These are phyloP conservation scores for Acleris holmiana DNA, from an alignment of 2,888 invertebrate species.

Conservation along the genomic window DNA sequence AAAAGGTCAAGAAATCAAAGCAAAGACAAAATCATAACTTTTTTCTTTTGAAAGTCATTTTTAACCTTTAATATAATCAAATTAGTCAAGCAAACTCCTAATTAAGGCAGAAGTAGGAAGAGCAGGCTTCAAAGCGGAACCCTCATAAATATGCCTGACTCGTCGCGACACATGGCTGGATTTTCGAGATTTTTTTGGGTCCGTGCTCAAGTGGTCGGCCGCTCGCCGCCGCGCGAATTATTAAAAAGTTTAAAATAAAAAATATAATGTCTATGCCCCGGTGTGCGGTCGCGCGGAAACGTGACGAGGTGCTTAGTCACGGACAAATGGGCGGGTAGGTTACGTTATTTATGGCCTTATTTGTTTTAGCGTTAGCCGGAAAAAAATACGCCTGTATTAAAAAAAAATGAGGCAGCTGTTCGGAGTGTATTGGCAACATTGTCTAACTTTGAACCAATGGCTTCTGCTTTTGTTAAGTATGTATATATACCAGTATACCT, in stretches of 20 bases:
- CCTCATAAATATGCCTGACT: conserved; percentile 55
- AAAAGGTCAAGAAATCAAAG: too few relatives aligned
- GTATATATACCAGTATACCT: too few relatives aligned
- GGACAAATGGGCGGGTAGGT: conserved; percentile 50
- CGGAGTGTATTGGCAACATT: too few relatives aligned
- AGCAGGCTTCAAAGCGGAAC: conserved; percentile 56
- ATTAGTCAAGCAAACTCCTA: conserved; percentile 29
- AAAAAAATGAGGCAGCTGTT: too few relatives aligned
- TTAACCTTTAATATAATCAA: conserved; percentile 19
- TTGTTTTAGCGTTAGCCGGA: conserved; percentile 11
- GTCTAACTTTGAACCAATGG: too few relatives aligned
- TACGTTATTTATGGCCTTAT: conserved; percentile 15
- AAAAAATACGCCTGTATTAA: too few relatives aligned
- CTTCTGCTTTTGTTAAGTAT: too few relatives aligned
- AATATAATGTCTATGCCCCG: conserved; percentile 61
- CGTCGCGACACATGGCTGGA: conserved; percentile 73
- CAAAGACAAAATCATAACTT: background rate
- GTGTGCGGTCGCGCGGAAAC: conserved; percentile 63
- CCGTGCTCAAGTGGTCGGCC: conserved; percentile 77
- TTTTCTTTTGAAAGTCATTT: background rate
- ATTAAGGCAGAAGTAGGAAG: conserved; percentile 33
- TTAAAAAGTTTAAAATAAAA: conserved; percentile 77
- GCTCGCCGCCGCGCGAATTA: conserved; percentile 73
- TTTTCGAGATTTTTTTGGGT: conserved; percentile 78
- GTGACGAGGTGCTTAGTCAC: conserved; percentile 58